A percentile compares a stretch with the other conserved stretches of the same genome.
These are phyloP conservation scores for Trichacis sp. DNA, from an alignment of 2,888 invertebrate species.

Conservation along the genomic window DNA sequence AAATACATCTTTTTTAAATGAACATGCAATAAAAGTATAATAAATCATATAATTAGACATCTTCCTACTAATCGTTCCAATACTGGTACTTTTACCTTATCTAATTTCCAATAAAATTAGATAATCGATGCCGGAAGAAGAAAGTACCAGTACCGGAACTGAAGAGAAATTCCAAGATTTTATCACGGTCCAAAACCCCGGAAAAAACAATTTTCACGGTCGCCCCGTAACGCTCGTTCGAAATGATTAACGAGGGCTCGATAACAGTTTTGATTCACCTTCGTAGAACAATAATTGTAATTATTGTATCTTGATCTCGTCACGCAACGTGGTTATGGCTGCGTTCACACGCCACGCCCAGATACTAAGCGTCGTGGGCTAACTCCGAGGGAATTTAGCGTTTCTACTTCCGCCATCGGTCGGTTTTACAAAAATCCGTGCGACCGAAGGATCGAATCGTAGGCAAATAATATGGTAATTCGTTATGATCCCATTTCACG, in stretches of 20 bases:
- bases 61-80: no score
- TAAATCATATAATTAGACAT: no score
- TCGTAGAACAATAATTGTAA: conserved; percentile 41
- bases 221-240: conserved; percentile 37
- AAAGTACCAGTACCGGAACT: no score
- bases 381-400: conserved; percentile 38
- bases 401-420: conserved; percentile 38
- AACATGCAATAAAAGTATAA: no score
- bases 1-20: no score
- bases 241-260: conserved; percentile 19
- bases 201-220: no score
- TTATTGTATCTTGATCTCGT: conserved; percentile 44
- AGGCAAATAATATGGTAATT: conserved; percentile 23
- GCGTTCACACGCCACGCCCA: conserved; percentile 46
- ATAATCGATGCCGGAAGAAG: no score
- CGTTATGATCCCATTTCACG: conserved; percentile 34
- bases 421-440: conserved; percentile 4
- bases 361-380: conserved; percentile 38
- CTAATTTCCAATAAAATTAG: no score
- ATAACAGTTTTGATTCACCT: conserved; percentile 33
- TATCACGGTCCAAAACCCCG: no score
- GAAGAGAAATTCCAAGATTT: no score
- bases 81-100: no score
- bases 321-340: conserved; percentile 39
- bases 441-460: conserved; percentile 16